A percentile compares a stretch with the other conserved stretches of the same genome.
These are phyloP conservation scores for Psophia crepitans DNA, from an alignment of 2,113 vertebrate genomes.

Conservation along the genomic window DNA sequence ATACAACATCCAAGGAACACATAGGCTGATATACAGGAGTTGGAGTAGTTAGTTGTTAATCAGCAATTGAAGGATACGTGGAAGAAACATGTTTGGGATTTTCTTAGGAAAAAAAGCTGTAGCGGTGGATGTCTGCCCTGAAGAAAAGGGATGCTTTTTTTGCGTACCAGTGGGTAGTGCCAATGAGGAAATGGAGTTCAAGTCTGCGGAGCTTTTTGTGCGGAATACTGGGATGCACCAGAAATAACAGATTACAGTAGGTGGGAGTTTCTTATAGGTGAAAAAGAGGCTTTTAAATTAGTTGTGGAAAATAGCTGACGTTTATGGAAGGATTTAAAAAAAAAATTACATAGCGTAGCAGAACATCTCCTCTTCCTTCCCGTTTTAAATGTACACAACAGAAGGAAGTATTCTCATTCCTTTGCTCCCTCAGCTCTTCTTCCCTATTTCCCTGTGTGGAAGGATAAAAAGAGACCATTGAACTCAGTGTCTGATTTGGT, in stretches of 20 bases:
- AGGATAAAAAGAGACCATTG: not conserved
- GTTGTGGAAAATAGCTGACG: not conserved
- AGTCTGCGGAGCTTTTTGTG: not conserved
- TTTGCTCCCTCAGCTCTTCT: not conserved
- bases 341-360: not conserved
- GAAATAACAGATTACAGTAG: not conserved
- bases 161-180: not conserved
- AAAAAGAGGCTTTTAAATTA: not conserved
- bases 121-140: not conserved
- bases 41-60: constrained; percentile 30
- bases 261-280: not conserved
- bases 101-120: not conserved
- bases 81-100: not conserved
- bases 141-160: not conserved
- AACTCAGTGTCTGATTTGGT: not conserved
- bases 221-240: not conserved
- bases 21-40: not conserved
- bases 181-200: not conserved
- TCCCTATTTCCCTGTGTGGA: not conserved
- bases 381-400: not conserved
- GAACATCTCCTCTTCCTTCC: not conserved
- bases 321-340: not conserved
- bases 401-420: not conserved
- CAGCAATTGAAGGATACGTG: not conserved
- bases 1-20: not conserved